These are phyloP conservation scores for Saccostrea echinata DNA, from an alignment of 1,140 invertebrate species.

Conservation along the genomic window DNA sequence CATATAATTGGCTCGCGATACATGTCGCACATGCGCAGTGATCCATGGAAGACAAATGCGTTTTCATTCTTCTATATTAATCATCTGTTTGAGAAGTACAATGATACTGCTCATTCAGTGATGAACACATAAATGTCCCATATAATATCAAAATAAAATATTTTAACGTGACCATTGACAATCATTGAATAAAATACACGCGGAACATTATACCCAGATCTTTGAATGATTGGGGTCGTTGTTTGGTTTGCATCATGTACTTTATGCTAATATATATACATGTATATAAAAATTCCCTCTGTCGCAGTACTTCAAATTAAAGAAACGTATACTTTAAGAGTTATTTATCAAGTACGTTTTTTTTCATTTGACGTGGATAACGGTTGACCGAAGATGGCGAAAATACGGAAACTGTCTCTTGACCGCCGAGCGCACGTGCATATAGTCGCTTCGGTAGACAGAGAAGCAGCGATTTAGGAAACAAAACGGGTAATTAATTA, in stretches of 20 bases:
- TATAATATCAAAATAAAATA: not conserved
- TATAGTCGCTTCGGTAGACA: not conserved
- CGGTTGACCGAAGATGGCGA: not conserved
- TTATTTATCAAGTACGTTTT: too few species aligned
- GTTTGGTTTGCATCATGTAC: not conserved
- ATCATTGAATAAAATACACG: not conserved
- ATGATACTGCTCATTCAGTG: not conserved
- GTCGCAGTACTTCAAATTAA: not conserved
- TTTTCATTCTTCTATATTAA: constrained; percentile 24
- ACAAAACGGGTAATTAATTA: constrained; percentile 16
- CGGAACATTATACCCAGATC: not conserved
- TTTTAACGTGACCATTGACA: constrained; percentile 1
- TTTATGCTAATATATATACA: not conserved
- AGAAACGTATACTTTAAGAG: not conserved
- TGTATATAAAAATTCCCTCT: not conserved
- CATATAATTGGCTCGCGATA: constrained; percentile 36
- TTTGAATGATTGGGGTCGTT: not conserved
- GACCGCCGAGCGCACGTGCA: constrained; percentile 1
- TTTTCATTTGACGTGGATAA: not conserved
- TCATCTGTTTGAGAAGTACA: constrained; percentile 27
- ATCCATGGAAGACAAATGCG: constrained; percentile 15
- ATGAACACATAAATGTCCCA: constrained; percentile 15
- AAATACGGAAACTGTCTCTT: constrained; percentile 6
- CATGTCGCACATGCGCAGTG: constrained; percentile 32
- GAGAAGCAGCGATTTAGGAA: not conserved